phyloP scores from a whole-genome alignment of 2,113 vertebrate genomes.

The Clarias batrachus region DNA sequence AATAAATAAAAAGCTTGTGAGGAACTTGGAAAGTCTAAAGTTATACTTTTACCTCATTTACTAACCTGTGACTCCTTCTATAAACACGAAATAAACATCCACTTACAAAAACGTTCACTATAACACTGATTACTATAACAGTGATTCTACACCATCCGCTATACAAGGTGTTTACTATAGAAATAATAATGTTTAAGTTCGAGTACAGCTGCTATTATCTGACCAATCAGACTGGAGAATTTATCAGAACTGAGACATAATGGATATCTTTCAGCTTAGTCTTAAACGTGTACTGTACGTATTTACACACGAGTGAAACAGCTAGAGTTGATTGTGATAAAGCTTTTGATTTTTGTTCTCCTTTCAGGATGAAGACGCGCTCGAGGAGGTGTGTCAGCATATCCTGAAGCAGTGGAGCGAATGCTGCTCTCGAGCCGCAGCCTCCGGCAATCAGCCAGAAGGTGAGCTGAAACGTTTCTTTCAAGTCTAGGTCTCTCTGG shows the following conservation, averaged over 20 bases:
- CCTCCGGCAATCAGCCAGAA: conserved; percentile 62
- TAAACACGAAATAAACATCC: background rate
- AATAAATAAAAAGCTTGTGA: background rate
- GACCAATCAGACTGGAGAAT: background rate
- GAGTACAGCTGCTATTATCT: background rate
- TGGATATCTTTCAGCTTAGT: background rate
- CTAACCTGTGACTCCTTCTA: background rate
- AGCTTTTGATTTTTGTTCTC: background rate
- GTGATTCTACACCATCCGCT: background rate
- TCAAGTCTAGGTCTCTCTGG: background rate
- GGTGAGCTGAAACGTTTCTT: conserved; percentile 49
- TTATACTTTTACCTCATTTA: background rate
- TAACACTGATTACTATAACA: too few relatives aligned
- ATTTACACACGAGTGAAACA: background rate
- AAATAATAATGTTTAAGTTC: background rate
- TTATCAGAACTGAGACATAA: background rate
- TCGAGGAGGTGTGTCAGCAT: conserved; percentile 84
- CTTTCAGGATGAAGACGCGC: conserved; percentile 83
- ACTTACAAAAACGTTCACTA: background rate
- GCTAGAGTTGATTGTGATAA: background rate
- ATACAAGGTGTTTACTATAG: background rate
- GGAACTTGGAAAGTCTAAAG: background rate
- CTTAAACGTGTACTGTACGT: background rate
- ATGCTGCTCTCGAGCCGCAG: conserved; percentile 60
- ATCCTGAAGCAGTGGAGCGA: conserved; percentile 88